phyloP scores from a whole-genome alignment of 37 sponge, comb jelly and placozoan species.

The Eunapius fragilis region DNA sequence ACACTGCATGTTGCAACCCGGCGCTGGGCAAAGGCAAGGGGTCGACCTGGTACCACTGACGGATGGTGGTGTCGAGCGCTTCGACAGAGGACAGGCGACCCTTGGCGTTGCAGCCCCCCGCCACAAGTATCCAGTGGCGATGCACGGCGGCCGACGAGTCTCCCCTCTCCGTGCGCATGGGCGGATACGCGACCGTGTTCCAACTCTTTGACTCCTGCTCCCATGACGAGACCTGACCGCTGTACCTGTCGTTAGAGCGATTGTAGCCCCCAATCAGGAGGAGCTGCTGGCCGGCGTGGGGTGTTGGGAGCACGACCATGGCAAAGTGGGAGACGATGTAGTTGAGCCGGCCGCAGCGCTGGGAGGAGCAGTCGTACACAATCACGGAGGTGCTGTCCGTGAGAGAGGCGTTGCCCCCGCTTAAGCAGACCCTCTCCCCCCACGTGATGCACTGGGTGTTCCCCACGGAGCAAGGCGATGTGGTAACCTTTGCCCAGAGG shows the following conservation, averaged over 20 bases:
- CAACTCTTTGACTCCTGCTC: constrained; percentile 12
- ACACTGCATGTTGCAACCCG: constrained; percentile 16
- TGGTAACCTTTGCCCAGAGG: constrained; percentile 1
- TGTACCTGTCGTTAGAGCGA: constrained; percentile 23
- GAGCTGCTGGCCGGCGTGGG: background rate
- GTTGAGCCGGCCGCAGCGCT: background rate
- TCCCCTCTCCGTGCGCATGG: constrained; percentile 12
- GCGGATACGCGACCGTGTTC: background rate
- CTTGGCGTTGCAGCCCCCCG: constrained; percentile 29
- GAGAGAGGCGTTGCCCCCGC: constrained; percentile 19
- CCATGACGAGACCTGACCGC: constrained; percentile 16
- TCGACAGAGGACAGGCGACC: constrained; percentile 14
- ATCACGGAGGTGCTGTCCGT: constrained; percentile 16
- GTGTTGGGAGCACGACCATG: constrained; percentile 11
- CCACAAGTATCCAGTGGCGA: constrained; percentile 26
- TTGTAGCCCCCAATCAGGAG: constrained; percentile 48
- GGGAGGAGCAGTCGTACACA: constrained; percentile 14
- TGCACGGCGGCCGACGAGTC: constrained; percentile 29
- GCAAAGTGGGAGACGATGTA: constrained; percentile 29
- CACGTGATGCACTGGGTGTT: constrained; percentile 30
- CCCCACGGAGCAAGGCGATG: background rate
- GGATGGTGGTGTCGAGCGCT: background rate
- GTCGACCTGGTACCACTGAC: constrained; percentile 1
- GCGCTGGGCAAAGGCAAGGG: constrained; percentile 28
- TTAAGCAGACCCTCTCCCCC: constrained; percentile 6